Percentiles rank a stretch among this genome's conserved stretches.
Evolutionary conservation across 37 sponge, comb jelly and placozoan genomes (phyloP).

Genomic region (Ianthella basta): DNA sequence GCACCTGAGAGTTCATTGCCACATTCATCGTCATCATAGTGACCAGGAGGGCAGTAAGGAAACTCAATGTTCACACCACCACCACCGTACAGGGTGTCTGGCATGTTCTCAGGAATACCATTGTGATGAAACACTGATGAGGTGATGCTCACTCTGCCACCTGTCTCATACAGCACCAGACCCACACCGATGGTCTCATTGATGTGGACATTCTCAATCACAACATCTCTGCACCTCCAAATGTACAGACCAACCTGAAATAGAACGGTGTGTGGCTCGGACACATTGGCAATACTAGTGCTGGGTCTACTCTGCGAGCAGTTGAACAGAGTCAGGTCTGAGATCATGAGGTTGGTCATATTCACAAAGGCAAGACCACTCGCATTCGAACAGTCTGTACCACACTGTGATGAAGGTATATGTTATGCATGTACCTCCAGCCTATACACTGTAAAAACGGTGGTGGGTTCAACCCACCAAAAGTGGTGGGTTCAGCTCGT

Average conservation of each 20-base stretch:
- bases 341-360: conserved; percentile 17
- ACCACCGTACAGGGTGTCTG: background rate
- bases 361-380: conserved; percentile 23
- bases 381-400: conserved; percentile 15
- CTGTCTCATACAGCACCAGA: conserved; percentile 24
- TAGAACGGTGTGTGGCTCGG: background rate
- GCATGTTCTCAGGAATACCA: background rate
- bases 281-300: background rate
- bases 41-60: conserved; percentile 16
- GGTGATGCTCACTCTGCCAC: background rate
- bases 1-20: background rate
- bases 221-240: conserved; percentile 4
- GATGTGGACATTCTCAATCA: background rate
- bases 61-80: conserved; percentile 18
- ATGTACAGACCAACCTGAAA: conserved; percentile 21
- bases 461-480: too few species aligned
- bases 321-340: background rate
- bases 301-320: conserved; percentile 2
- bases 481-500: too few species aligned
- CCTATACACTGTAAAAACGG: background rate
- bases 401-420: too few species aligned
- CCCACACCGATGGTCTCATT: conserved; percentile 14
- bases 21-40: background rate
- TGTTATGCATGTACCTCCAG: background rate
- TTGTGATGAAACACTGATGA: conserved; percentile 5